Percentiles rank a stretch among this genome's conserved stretches.
Evolutionary conservation across 2,797 vertebrate species (phyloP).

Genomic region (Mormyrops attenuatus): DNA sequence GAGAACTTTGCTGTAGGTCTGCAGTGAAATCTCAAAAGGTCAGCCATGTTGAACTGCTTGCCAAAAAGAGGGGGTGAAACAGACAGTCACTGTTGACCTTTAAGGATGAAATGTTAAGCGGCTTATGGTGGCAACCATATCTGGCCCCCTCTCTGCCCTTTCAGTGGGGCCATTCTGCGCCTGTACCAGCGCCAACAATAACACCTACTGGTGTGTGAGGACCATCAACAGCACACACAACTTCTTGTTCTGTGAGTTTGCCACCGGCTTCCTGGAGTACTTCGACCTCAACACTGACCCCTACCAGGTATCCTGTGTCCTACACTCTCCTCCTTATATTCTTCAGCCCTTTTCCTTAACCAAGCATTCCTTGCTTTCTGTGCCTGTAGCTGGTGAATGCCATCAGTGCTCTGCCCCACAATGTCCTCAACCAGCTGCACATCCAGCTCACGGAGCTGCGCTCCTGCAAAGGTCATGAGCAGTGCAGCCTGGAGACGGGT

Average conservation of each 20-base stretch:
- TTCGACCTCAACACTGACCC: conserved; percentile 94
- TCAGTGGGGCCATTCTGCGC: conserved; percentile 93
- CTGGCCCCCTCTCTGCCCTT: neutral
- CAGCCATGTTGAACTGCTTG: neutral
- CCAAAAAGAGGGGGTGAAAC: neutral
- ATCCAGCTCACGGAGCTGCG: conserved; percentile 86
- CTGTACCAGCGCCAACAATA: conserved; percentile 96
- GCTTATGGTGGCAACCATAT: neutral
- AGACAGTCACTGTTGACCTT: neutral
- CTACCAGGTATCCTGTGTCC: conserved; percentile 72
- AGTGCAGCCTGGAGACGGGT: conserved; percentile 89
- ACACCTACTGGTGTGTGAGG: conserved; percentile 95
- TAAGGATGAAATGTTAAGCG: neutral
- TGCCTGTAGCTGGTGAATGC: conserved; percentile 79
- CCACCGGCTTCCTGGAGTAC: conserved; percentile 95
- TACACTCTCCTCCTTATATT: neutral
- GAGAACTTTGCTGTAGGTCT: neutral
- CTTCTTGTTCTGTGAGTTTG: conserved; percentile 96
- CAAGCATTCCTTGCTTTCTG: conserved; percentile 26
- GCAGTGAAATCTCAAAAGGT: neutral
- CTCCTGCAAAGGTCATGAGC: conserved; percentile 87
- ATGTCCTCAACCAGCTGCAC: conserved; percentile 81
- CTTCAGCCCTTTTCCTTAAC: neutral
- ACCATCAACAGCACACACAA: conserved; percentile 96
- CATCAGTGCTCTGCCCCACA: conserved; percentile 79